Evolutionary conservation across 2,888 invertebrate genomes (phyloP), one percentile per base, ranked within the genome.

Genomic region (Perizoma affinitatum): DNA sequence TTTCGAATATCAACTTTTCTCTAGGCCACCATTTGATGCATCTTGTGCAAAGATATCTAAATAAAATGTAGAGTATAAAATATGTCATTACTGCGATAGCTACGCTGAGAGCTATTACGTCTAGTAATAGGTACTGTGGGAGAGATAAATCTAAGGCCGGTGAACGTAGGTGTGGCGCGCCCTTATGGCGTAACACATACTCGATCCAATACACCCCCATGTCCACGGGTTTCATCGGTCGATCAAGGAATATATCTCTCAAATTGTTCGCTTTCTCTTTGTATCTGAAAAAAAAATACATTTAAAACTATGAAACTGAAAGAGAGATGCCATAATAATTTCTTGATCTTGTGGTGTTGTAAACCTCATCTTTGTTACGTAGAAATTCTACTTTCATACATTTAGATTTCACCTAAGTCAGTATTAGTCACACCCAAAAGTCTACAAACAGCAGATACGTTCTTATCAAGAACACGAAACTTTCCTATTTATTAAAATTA

Each of bases 121-220:
- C 93, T 61, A 93, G 70, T 51, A 92, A 74, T 22, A 90, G 72
- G 70, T 88, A 84, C 87, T 94, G 93, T 38, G 88, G 79, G 64
- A 86, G 80, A 0, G 87, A 74, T 10, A 94, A 78, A 59, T 93
- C 91, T 2, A 91, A 79, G 0, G 92, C 92, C 0, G 92, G 89
- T n/a, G 92, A 92, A 44, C 92, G 82, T 35, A 94, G 65, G 61
- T 94, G 93, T 0, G 78, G 68, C 0, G 94, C 94, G 0, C 94
- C 94, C 58, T 92, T 90, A 69, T 94, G 94, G 42, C 94, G 88
- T 6, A 94, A 79, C 0, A 95, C 93, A 68, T 95, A 94, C 76
- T 95, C 95, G 52, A 94, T 91, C 95, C 95, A 95, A 80, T 94
- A 95, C 0, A 94, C 82, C 0, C 94, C 94, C 34, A 93, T 93